Conservation (phyloP, 1,140 invertebrate genomes). For the Scaptomyza graminum region DNA sequence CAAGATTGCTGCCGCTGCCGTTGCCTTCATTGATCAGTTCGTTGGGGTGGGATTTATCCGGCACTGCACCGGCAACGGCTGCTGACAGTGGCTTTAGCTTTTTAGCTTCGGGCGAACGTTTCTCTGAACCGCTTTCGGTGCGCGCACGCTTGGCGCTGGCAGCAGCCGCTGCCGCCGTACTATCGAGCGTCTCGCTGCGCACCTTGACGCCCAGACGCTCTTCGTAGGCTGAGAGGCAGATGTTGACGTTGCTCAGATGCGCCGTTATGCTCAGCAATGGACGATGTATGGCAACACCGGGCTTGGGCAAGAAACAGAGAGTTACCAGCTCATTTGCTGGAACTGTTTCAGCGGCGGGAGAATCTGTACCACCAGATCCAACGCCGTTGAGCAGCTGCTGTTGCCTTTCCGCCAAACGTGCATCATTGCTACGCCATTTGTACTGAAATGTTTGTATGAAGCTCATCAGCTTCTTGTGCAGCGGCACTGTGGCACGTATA, state of each 20-base stretch:
- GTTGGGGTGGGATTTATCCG: constrained; percentile 53
- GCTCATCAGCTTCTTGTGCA: constrained; percentile 90
- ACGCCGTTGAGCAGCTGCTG: constrained; percentile 5
- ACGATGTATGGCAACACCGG: constrained; percentile 87
- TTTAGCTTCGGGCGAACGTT: constrained; percentile 83
- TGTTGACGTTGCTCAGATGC: constrained; percentile 89
- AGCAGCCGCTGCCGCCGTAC: constrained; percentile 26
- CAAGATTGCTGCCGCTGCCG: neutral
- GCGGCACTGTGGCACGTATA: constrained; percentile 88
- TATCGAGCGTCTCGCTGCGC: constrained; percentile 81
- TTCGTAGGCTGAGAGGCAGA: constrained; percentile 89
- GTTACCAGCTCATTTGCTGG: constrained; percentile 41
- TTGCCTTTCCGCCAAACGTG: constrained; percentile 83
- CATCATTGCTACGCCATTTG: constrained; percentile 88
- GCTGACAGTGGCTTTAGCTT: constrained; percentile 54
- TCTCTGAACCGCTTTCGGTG: constrained; percentile 85
- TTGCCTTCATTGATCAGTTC: constrained; percentile 20
- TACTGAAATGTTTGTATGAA: constrained; percentile 91
- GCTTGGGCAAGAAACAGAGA: constrained; percentile 75
- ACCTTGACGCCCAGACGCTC: constrained; percentile 87
- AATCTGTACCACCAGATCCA: neutral
- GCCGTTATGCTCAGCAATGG: constrained; percentile 90
- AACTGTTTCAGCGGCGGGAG: neutral
- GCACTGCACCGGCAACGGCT: constrained; percentile 8
- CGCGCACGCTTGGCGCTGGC: constrained; percentile 84